Evolutionary conservation across 2,888 invertebrate genomes (phyloP).

Genomic region (Sarcophaga variegata): DNA sequence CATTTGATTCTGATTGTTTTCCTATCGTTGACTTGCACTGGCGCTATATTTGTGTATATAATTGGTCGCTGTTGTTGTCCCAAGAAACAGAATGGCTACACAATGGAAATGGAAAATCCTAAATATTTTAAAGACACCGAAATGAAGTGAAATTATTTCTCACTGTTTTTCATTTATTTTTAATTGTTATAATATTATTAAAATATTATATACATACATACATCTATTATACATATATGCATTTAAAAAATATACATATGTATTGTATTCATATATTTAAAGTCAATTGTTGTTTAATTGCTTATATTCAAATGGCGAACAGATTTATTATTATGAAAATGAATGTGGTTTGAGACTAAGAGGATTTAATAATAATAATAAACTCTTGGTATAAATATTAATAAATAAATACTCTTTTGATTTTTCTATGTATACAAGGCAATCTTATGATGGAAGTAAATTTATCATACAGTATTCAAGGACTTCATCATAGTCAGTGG

Average conservation of each 20-base stretch:
- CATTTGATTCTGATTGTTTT: constrained; percentile 44
- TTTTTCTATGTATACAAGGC: too few species aligned
- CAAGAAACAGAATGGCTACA: not conserved
- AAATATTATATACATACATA: too few species aligned
- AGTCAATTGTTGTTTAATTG: too few species aligned
- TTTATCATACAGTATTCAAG: constrained; percentile 24
- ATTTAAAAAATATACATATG: too few species aligned
- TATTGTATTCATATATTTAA: too few species aligned
- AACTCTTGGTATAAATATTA: too few species aligned
- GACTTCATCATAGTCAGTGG: not conserved
- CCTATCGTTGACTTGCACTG: not conserved
- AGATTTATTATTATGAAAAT: too few species aligned
- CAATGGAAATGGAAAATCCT: not conserved
- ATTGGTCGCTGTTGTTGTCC: not conserved
- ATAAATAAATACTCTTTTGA: too few species aligned
- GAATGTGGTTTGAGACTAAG: too few species aligned
- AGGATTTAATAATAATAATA: too few species aligned
- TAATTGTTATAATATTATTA: not conserved
- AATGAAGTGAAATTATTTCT: not conserved
- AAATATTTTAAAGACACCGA: not conserved
- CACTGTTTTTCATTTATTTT: not conserved
- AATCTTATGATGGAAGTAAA: not conserved
- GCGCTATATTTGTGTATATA: constrained; percentile 1
- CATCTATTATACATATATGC: too few species aligned
- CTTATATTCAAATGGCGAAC: too few species aligned